phyloP scores from a whole-genome alignment of 1,140 invertebrate genomes.

The Ips typographus region DNA sequence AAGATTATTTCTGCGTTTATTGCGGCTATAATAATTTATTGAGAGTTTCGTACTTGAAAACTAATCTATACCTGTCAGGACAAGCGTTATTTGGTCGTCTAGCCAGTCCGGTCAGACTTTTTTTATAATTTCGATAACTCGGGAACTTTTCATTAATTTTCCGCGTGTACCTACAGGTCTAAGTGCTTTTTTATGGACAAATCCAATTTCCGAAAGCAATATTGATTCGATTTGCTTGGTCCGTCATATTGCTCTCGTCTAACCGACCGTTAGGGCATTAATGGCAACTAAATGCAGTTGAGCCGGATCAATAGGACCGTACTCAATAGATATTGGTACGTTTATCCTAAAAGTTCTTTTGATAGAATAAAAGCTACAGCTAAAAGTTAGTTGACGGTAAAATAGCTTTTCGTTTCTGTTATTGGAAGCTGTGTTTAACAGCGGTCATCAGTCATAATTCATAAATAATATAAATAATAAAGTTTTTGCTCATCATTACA shows the following conservation, averaged over 20 bases:
- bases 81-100: constrained; percentile 6
- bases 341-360: too few species aligned
- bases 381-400: too few species aligned
- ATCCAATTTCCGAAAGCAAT: constrained; percentile 23
- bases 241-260: constrained; percentile 12
- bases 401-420: too few species aligned
- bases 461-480: too few species aligned
- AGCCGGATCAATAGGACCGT: constrained; percentile 4
- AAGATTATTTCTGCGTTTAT: too few species aligned
- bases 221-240: constrained; percentile 16
- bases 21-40: background rate
- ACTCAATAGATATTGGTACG: too few species aligned
- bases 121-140: constrained; percentile 22
- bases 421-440: too few species aligned
- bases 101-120: constrained; percentile 17
- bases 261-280: constrained; percentile 8
- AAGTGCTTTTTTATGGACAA: constrained; percentile 22
- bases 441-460: too few species aligned
- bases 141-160: constrained; percentile 11
- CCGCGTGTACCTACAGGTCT: constrained; percentile 11
- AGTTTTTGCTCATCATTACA: too few species aligned
- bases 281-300: constrained; percentile 10
- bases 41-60: background rate
- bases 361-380: too few species aligned
- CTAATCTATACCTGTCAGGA: constrained; percentile 13